These are phyloP conservation scores for Torymus tubicola DNA, from an alignment of 2,888 invertebrate genomes.

Conservation along the genomic window DNA sequence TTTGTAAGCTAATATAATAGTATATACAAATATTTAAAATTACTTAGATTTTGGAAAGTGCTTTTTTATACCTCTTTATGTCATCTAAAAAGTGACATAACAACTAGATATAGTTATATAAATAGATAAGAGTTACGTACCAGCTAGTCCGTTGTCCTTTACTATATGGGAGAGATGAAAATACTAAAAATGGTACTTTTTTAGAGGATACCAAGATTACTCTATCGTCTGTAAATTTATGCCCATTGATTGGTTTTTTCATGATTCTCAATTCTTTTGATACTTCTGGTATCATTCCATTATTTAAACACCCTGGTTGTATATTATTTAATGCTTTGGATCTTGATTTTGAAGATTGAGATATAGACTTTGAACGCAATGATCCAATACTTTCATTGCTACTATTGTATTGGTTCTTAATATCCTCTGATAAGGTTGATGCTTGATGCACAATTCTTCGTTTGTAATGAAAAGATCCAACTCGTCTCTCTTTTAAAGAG, in stretches of 20 bases:
- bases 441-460: constrained; percentile 75
- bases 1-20: constrained; percentile 64
- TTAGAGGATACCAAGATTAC: constrained; percentile 88
- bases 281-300: constrained; percentile 72
- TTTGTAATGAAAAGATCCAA: constrained; percentile 74
- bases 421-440: constrained; percentile 77
- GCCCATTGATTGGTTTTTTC: constrained; percentile 80
- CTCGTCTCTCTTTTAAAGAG: constrained; percentile 77
- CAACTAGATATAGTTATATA: constrained; percentile 26
- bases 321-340: constrained; percentile 79
- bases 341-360: constrained; percentile 78
- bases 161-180: constrained; percentile 91
- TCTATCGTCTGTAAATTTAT: constrained; percentile 87
- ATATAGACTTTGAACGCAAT: constrained; percentile 78
- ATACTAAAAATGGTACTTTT: constrained; percentile 89
- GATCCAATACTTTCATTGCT: constrained; percentile 89
- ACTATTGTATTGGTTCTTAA: constrained; percentile 83
- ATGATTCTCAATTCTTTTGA: constrained; percentile 76
- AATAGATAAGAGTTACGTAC: constrained; percentile 74
- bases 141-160: constrained; percentile 82
- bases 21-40: constrained; percentile 34
- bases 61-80: constrained; percentile 22
- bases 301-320: constrained; percentile 76
- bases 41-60: constrained; percentile 9
- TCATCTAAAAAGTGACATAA: constrained; percentile 1